These are phyloP conservation scores for Dipus sagitta DNA, from an alignment of 2,797 vertebrate species.

Conservation along the genomic window DNA sequence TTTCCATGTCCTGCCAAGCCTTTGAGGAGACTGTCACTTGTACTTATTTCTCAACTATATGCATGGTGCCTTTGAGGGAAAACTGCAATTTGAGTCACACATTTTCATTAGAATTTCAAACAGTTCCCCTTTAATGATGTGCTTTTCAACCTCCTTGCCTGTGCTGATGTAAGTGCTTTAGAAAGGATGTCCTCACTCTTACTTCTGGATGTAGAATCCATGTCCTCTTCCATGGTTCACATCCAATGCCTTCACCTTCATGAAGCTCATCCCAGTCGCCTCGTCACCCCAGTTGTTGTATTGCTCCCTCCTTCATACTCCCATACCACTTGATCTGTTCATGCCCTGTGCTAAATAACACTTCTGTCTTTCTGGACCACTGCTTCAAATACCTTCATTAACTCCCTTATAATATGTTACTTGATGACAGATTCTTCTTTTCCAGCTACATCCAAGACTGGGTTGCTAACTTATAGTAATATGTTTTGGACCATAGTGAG, in stretches of 20 bases:
- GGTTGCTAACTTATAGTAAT: background rate
- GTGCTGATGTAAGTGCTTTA: background rate
- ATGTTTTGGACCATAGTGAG: background rate
- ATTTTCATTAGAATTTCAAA: background rate
- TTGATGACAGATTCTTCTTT: background rate
- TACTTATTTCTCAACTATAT: constrained; percentile 9
- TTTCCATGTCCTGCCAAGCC: background rate
- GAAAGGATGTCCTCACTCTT: background rate
- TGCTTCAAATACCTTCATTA: background rate
- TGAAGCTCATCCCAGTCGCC: background rate
- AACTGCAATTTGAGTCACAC: background rate
- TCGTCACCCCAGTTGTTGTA: background rate
- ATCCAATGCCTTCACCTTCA: background rate
- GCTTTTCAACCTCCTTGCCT: background rate
- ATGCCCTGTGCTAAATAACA: background rate
- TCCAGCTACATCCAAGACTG: background rate
- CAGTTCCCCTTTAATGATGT: background rate
- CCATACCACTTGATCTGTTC: background rate
- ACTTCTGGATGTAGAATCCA: background rate
- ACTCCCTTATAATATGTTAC: background rate
- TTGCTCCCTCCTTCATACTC: background rate
- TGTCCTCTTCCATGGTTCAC: background rate
- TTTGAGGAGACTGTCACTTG: background rate
- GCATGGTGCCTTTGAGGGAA: background rate
- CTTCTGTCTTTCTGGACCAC: background rate